Evolutionary conservation across 2,888 invertebrate genomes (phyloP), one percentile per base, ranked within the genome.

Genomic region (Eupithecia subumbrata): DNA sequence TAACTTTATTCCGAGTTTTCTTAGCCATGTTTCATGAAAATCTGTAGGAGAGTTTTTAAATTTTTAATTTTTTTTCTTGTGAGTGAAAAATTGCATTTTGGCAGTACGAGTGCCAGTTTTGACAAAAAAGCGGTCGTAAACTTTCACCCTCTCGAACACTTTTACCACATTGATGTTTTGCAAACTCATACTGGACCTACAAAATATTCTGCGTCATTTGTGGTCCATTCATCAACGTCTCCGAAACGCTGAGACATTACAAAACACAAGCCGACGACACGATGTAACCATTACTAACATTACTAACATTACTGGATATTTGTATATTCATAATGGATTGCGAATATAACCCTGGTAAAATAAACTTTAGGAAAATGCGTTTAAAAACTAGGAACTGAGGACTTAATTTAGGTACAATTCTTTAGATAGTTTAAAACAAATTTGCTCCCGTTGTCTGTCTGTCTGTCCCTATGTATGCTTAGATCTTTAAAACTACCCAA

Each of bases 161-260:
- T 25, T 22, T 60, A 3, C 60, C 25, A 22, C 11, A 25, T 60
- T 60, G 22, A 8, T 14, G 1, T 25, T 56, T 60, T 22, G 60
- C 25, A 25, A 25, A 60, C 60, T 25, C 25, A 60, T 60, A 60
- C 60, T 60, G 60, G 12, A 60, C 40, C 60, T 37, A 37, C 37
- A 60, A 22, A 67, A 48, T 72, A 69, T 56, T 60, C 37, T 66
- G 43, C 68, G 7, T 70, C 56, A 74, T 64, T 66, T 45, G 71
- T 25, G 30, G 25, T 69, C 69, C 56, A 52, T 74, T 77, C 37
- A 45, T 74, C 68, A 74, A 67, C 66, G 66, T 67, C 66, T 67
- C 60, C 12, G 12, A 64, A n/a, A 67, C 22, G 66, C 66, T 67
- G 37, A n/a, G 66, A 74, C 69, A 74, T 67, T 69, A 63, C 69